Conservation (phyloP, 2,113 vertebrate species). For the Platysternon megacephalum region DNA sequence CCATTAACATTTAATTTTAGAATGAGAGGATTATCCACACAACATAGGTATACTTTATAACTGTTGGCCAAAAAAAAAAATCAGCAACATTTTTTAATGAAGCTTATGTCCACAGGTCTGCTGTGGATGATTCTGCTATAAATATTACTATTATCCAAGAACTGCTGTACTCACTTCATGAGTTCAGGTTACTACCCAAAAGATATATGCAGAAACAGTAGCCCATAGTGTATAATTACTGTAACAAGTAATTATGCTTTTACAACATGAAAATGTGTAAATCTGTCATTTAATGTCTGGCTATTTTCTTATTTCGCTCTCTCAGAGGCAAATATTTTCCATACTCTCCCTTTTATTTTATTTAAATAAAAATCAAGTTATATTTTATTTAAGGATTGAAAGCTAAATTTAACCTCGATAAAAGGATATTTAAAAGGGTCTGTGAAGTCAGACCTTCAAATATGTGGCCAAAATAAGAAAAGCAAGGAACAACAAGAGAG, state of each 20-base stretch:
- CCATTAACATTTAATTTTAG: slow-evolving; percentile 16
- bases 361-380: not conserved
- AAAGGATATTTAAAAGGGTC: not conserved
- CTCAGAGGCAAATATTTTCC: not conserved
- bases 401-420: fast-evolving
- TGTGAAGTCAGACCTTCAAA: not conserved
- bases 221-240: slow-evolving; percentile 61
- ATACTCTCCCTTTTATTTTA: not conserved
- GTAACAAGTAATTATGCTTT: slow-evolving; percentile 58
- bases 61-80: not conserved
- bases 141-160: slow-evolving; percentile 65
- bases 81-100: slow-evolving; percentile 42
- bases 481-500: not conserved
- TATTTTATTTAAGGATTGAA: not conserved
- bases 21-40: not conserved
- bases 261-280: slow-evolving; percentile 61
- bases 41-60: not conserved
- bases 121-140: slow-evolving; percentile 53
- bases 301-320: not conserved
- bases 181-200: slow-evolving; percentile 56
- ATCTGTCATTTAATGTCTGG: slow-evolving; percentile 60
- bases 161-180: slow-evolving; percentile 44
- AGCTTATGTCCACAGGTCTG: slow-evolving; percentile 39
- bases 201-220: slow-evolving; percentile 66
- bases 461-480: not conserved